These are phyloP conservation scores for Galeopterus variegatus DNA, from an alignment of 2,113 vertebrate species.

Conservation along the genomic window DNA sequence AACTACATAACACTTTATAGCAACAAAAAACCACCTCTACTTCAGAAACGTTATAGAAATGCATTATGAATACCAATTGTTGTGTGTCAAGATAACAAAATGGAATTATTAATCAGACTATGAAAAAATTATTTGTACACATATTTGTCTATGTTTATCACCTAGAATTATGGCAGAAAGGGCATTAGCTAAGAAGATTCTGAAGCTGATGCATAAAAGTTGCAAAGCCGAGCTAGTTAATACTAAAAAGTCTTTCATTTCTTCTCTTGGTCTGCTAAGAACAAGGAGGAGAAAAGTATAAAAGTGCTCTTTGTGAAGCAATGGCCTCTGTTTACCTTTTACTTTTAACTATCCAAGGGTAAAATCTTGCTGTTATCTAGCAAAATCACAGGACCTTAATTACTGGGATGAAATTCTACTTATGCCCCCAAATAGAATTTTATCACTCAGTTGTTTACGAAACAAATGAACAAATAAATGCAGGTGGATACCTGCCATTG, in stretches of 20 bases:
- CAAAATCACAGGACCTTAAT: conserved; percentile 30
- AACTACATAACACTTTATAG: conserved; percentile 20
- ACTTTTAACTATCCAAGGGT: not conserved
- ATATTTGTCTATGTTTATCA: not conserved
- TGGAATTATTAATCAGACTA: not conserved
- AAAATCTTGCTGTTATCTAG: not conserved
- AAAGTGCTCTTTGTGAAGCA: not conserved
- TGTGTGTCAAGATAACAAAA: conserved; percentile 27
- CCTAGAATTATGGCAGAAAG: conserved; percentile 9
- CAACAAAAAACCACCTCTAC: not conserved
- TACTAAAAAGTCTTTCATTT: not conserved
- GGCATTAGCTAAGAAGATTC: conserved; percentile 3
- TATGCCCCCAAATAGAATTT: not conserved
- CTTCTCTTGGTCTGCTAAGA: not conserved
- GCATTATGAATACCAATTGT: not conserved
- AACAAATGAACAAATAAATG: conserved; percentile 46
- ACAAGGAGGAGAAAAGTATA: not conserved
- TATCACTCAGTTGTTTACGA: conserved; percentile 30
- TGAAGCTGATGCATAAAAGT: not conserved
- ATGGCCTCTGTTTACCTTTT: conserved; percentile 15
- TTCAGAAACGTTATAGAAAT: conserved; percentile 15
- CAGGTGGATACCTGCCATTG: not conserved
- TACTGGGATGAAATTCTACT: conserved; percentile 26
- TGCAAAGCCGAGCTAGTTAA: not conserved
- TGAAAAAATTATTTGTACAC: conserved; percentile 3